phyloP scores from a whole-genome alignment of 2,797 vertebrate species.

The Ctenopoma multispine region DNA sequence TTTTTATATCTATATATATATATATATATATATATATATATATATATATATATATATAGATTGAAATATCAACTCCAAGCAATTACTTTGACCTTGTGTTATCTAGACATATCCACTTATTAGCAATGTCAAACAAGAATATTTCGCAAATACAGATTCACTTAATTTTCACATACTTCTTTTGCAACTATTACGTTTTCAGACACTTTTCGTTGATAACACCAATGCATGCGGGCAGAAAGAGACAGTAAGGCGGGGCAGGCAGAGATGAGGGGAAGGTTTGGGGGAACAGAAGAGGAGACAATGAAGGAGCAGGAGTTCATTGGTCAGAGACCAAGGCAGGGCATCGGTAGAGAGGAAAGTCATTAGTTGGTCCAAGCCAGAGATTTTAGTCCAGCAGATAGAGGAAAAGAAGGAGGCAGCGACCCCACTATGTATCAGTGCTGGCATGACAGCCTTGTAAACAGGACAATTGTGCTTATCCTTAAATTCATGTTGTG shows the following conservation, averaged over 20 bases:
- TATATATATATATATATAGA: slow-evolving; percentile 74
- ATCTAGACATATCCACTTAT: slow-evolving; percentile 82
- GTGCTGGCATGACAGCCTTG: slow-evolving; percentile 67
- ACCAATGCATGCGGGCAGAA: slow-evolving; percentile 93
- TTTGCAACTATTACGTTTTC: slow-evolving; percentile 76
- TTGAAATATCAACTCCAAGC: slow-evolving; percentile 82
- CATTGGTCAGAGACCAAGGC: slow-evolving; percentile 77
- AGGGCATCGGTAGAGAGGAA: slow-evolving; percentile 74
- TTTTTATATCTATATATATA: no score
- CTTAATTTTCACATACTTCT: slow-evolving; percentile 70
- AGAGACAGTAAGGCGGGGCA: slow-evolving; percentile 76
- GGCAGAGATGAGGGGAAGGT: slow-evolving; percentile 36
- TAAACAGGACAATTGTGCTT: slow-evolving; percentile 79
- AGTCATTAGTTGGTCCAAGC: slow-evolving; percentile 73
- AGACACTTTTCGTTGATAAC: slow-evolving; percentile 87
- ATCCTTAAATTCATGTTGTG: slow-evolving; percentile 62
- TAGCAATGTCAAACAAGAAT: slow-evolving; percentile 85
- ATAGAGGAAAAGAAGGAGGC: slow-evolving; percentile 63
- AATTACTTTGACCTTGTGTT: slow-evolving; percentile 79
- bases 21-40: no score
- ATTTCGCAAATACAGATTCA: slow-evolving; percentile 73
- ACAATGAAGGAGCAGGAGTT: slow-evolving; percentile 68
- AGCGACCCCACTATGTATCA: slow-evolving; percentile 58
- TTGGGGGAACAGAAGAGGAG: slow-evolving; percentile 37
- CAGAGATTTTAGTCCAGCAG: slow-evolving; percentile 73